Evolutionary conservation across 2,888 invertebrate genomes (phyloP).

Genomic region (Hoplodrina ambigua): DNA sequence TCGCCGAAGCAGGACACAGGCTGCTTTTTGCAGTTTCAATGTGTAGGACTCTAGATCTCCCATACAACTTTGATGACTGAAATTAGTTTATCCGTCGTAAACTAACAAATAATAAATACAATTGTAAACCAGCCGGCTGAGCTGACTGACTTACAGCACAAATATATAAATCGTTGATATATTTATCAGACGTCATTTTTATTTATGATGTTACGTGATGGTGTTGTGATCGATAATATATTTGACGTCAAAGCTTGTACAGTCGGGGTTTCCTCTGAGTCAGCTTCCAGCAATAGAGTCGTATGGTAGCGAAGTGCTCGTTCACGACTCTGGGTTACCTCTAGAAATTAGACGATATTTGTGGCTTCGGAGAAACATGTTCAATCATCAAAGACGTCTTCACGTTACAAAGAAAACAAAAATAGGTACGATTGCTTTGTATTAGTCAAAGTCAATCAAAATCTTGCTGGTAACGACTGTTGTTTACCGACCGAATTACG

Average conservation of each 20-base stretch:
- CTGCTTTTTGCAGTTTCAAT: too few relatives aligned
- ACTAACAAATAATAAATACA: too few relatives aligned
- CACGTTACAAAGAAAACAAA: conserved; percentile 17
- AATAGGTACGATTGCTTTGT: conserved; percentile 18
- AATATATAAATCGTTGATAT: not conserved
- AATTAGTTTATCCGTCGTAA: too few relatives aligned
- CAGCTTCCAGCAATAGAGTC: not conserved
- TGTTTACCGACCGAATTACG: conserved; percentile 43
- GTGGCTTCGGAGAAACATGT: conserved; percentile 12
- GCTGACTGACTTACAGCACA: too few relatives aligned
- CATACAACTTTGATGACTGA: too few relatives aligned
- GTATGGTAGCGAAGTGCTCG: not conserved
- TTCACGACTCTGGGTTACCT: not conserved
- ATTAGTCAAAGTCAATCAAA: conserved; percentile 36
- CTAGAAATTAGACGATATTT: not conserved
- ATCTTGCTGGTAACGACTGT: conserved; percentile 8
- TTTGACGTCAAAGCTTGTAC: conserved; percentile 12
- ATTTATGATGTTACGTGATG: not conserved
- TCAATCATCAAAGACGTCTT: conserved; percentile 19
- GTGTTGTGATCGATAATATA: not conserved
- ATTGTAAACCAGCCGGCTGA: too few relatives aligned
- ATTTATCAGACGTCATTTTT: not conserved
- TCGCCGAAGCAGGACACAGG: too few relatives aligned
- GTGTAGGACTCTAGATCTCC: too few relatives aligned
- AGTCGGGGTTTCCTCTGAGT: conserved; percentile 1